These are phyloP conservation scores for Entomobrya proxima DNA, from an alignment of 2,888 invertebrate genomes.

Conservation along the genomic window DNA sequence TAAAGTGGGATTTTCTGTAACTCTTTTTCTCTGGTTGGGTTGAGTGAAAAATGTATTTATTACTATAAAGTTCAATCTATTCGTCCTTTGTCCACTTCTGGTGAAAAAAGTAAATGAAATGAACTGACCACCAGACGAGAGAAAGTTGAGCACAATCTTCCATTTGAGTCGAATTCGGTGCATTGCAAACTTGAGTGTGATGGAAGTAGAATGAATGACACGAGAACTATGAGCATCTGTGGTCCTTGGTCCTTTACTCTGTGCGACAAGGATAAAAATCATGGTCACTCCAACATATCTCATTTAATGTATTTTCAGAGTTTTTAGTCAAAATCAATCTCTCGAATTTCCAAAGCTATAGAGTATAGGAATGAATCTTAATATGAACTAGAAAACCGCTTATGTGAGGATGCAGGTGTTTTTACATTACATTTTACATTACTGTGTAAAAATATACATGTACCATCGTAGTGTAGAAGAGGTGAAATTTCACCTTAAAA, in stretches of 20 bases:
- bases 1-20: slow-evolving; percentile 46
- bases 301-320: neutral
- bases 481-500: too few relatives aligned
- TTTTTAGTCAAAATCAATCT: neutral
- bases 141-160: too few relatives aligned
- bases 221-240: slow-evolving; percentile 26
- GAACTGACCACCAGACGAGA: slow-evolving; percentile 48
- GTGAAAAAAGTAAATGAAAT: neutral
- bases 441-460: too few relatives aligned
- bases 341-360: neutral
- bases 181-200: slow-evolving; percentile 21
- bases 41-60: slow-evolving; percentile 47
- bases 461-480: too few relatives aligned
- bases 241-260: neutral
- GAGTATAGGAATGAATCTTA: too few relatives aligned
- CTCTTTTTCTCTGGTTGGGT: neutral
- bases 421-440: too few relatives aligned
- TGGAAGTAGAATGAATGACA: slow-evolving; percentile 25
- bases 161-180: neutral
- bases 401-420: too few relatives aligned
- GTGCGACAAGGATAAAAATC: neutral
- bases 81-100: slow-evolving; percentile 30
- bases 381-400: too few relatives aligned
- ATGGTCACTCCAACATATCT: neutral
- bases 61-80: slow-evolving; percentile 28